A percentile compares a stretch with the other conserved stretches of the same genome.
Conservation (phyloP, 2,797 vertebrate genomes). For the Naso thynnoides region DNA sequence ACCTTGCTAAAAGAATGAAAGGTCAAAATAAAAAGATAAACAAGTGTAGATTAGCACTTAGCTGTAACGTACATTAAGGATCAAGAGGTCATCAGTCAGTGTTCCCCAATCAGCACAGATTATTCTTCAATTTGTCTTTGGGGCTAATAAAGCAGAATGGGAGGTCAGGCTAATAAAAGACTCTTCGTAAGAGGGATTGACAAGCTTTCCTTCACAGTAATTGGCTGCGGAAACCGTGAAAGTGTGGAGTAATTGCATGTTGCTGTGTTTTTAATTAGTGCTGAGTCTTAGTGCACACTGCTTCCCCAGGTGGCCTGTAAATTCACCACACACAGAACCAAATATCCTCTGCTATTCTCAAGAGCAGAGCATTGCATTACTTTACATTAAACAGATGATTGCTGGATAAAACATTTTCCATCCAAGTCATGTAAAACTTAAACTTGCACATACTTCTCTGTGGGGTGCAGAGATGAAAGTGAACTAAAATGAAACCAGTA, state of each 20-base stretch:
- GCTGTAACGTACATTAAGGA: neutral
- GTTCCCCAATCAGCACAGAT: neutral
- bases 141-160: slow-evolving; percentile 11
- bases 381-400: slow-evolving; percentile 16
- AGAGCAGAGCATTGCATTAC: slow-evolving; percentile 13
- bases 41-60: neutral
- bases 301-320: slow-evolving; percentile 71
- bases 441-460: neutral
- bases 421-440: neutral
- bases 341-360: slow-evolving; percentile 14
- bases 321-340: slow-evolving; percentile 45
- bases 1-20: neutral
- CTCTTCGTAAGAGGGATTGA: slow-evolving; percentile 41
- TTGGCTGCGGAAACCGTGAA: slow-evolving; percentile 66
- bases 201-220: slow-evolving; percentile 66
- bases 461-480: neutral
- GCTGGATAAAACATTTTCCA: slow-evolving; percentile 4
- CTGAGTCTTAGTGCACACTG: slow-evolving; percentile 61
- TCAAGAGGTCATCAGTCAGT: neutral
- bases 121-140: slow-evolving; percentile 25
- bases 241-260: slow-evolving; percentile 76
- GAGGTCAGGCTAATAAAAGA: slow-evolving; percentile 52
- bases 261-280: slow-evolving; percentile 80
- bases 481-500: neutral
- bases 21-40: slow-evolving; percentile 1